phyloP scores from a whole-genome alignment of 2,888 invertebrate genomes.

The Orchesella flavescens region DNA sequence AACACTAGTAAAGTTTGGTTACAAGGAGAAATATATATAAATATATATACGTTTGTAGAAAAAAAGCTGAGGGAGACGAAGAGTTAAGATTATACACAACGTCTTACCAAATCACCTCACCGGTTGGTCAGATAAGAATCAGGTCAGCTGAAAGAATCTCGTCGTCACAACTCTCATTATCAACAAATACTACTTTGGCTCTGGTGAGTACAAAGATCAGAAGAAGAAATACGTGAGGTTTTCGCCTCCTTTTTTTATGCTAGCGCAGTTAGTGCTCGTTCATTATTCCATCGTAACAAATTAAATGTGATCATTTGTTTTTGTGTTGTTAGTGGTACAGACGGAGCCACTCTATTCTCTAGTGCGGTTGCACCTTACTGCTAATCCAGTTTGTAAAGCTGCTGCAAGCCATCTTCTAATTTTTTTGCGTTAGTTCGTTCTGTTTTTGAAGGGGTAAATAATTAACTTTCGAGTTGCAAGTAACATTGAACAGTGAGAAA shows the following conservation, averaged over 20 bases:
- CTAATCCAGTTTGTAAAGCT: constrained; percentile 25
- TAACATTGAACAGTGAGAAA: too few species aligned
- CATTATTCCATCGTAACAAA: constrained; percentile 5
- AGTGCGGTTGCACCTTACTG: neutral
- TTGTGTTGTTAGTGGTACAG: neutral
- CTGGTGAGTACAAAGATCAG: neutral
- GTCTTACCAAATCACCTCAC: constrained; percentile 11
- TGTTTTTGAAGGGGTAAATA: neutral
- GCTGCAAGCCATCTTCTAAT: neutral
- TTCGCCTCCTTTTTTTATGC: neutral
- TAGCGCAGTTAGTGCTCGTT: constrained; percentile 17
- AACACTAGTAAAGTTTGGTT: too few species aligned
- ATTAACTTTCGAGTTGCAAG: neutral
- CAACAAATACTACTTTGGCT: neutral
- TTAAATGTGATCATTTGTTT: constrained; percentile 27
- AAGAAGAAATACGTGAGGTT: neutral
- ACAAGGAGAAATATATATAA: too few species aligned
- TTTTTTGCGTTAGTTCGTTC: neutral
- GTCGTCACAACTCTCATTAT: constrained; percentile 41
- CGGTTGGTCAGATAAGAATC: constrained; percentile 63
- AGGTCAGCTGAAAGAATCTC: constrained; percentile 57
- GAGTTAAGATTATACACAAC: neutral
- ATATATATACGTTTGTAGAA: too few species aligned
- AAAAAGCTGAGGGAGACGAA: constrained; percentile 4
- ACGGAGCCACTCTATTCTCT: neutral